Evolutionary conservation across 2,797 vertebrate species (phyloP).

Genomic region (Chelon labrosus): DNA sequence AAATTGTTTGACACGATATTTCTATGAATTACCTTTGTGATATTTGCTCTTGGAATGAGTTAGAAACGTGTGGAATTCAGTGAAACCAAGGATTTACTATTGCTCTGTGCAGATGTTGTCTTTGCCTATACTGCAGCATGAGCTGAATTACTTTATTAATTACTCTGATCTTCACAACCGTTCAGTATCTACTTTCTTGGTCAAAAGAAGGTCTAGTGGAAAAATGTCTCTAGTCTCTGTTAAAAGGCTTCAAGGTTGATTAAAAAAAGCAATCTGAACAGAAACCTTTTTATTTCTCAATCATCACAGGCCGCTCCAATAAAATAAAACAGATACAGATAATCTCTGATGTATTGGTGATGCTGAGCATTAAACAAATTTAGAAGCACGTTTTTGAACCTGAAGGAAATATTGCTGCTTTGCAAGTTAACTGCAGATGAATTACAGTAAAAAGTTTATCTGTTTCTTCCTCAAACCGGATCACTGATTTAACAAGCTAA

Average conservation of each 20-base stretch:
- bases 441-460: not conserved
- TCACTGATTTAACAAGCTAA: not conserved
- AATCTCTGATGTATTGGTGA: too few species aligned
- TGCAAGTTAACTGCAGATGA: too few species aligned
- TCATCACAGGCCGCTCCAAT: too few species aligned
- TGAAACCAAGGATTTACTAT: slow-evolving; percentile 44
- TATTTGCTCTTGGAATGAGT: slow-evolving; percentile 59
- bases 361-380: too few species aligned
- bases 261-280: not conserved
- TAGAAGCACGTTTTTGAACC: too few species aligned
- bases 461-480: not conserved
- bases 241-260: slow-evolving; percentile 47
- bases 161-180: slow-evolving; percentile 30
- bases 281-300: not conserved
- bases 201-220: slow-evolving; percentile 12
- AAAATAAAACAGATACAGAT: too few species aligned
- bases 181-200: slow-evolving; percentile 19
- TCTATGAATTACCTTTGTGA: slow-evolving; percentile 71
- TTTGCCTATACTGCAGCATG: slow-evolving; percentile 38
- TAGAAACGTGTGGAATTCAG: slow-evolving; percentile 22
- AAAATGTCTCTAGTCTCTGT: slow-evolving; percentile 21
- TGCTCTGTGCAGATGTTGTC: slow-evolving; percentile 36
- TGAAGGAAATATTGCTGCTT: too few species aligned
- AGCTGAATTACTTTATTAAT: slow-evolving; percentile 48
- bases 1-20: slow-evolving; percentile 68